Evolutionary conservation across 2,888 invertebrate genomes (phyloP).

Genomic region (Caenorhabditis wallacei): DNA sequence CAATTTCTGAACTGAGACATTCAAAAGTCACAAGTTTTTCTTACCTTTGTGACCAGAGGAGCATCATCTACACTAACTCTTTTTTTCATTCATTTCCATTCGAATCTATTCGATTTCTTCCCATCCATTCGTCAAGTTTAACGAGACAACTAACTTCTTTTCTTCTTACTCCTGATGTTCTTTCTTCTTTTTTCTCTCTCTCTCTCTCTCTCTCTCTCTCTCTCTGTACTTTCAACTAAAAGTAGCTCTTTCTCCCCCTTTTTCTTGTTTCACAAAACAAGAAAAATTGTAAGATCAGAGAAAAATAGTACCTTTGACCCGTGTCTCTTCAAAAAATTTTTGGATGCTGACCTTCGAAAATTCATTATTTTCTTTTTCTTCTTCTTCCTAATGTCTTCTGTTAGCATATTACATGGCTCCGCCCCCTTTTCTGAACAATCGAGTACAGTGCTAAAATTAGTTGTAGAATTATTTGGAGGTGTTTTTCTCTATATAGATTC

Average conservation of each 20-base stretch:
- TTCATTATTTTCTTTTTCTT: background rate
- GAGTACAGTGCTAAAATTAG: too few relatives aligned
- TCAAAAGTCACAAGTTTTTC: too few relatives aligned
- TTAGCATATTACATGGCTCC: too few relatives aligned
- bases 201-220: constrained; percentile 12
- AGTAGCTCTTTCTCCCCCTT: constrained; percentile 23
- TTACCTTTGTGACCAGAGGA: background rate
- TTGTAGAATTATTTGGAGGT: too few relatives aligned
- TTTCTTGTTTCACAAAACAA: background rate
- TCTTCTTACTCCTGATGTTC: too few relatives aligned
- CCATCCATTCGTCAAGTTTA: constrained; percentile 64
- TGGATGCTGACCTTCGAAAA: background rate
- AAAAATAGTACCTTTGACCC: background rate
- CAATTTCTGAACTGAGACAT: too few relatives aligned
- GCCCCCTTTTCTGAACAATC: too few relatives aligned
- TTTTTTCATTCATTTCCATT: constrained; percentile 18
- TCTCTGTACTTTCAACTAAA: constrained; percentile 34
- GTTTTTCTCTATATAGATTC: too few relatives aligned
- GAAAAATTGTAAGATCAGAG: background rate
- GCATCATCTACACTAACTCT: background rate
- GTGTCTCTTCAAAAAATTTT: background rate
- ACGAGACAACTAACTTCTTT: constrained; percentile 44
- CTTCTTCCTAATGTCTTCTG: constrained; percentile 16
- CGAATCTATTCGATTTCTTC: constrained; percentile 23
- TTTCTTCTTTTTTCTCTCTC: constrained; percentile 15